Base-by-base conservation (phyloP, 1,140 invertebrate species). In the Ceratosolen fusciceps region DNA sequence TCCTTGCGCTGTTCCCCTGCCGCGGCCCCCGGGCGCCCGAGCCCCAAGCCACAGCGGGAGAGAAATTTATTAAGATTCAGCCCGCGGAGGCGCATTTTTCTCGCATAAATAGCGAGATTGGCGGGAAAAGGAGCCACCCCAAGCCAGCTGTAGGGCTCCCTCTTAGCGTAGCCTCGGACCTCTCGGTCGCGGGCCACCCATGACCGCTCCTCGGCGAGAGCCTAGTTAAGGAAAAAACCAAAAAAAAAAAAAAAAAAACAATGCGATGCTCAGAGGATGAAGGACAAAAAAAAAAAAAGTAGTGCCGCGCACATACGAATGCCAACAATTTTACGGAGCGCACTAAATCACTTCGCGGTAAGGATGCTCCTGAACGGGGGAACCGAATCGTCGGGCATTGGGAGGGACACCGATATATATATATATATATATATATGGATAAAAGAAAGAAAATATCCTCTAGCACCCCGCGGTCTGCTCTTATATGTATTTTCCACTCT, bases 311-410 rank as follows among this genome's bases (percentile, higher is more conserved):
- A 68, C 0, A 81, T 82, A 77, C 56, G 84, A 83, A 83, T 84
- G 84, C 82, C 85, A 87, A 85, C 81, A 81, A 74, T 77, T 70
- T 29, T 54, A 88, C 86, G 87, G 87, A 87, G 85, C 82, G 79
- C 82, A 70, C 72, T 87, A 86, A 87, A 87, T 86, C 83, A 87
- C 86, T 77, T 80, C 70, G 74, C 39, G 83, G 85, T 84, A 81
- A 80, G 65, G 78, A n/a, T n/a, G n/a, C n/a, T 81, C 76, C 83
- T 82, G 84, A 86, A 83, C n/a, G n/a, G 80, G 83, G 82, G 73
- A 74, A 29, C 75, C 86, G 85, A 87, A 71, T 87, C 85, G 87
- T 86, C 83, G 81, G 81, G 39, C 85, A 88, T 86, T 83, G 81
- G 81, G 39, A 34, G 12, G 67, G 56, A 77, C 65, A 31, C 29